These are phyloP conservation scores for Trogon surrucura DNA, from an alignment of 2,113 vertebrate species.

Conservation along the genomic window DNA sequence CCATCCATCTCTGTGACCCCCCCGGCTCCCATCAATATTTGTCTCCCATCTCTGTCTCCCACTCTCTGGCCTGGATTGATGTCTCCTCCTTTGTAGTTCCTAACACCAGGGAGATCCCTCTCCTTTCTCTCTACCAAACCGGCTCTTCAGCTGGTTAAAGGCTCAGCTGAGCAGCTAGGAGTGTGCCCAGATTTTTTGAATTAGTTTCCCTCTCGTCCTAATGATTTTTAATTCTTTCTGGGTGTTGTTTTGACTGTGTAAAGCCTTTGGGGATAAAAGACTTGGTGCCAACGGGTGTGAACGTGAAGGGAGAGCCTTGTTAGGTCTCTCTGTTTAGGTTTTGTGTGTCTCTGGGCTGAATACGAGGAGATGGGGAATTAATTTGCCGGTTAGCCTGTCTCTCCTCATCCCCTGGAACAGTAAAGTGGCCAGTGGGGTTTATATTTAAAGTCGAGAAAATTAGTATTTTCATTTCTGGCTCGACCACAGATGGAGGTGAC, in stretches of 20 bases:
- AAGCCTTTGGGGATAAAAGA: background rate
- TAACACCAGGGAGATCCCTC: slow-evolving; percentile 1
- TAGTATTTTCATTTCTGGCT: background rate
- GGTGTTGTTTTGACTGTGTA: background rate
- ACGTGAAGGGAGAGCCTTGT: background rate
- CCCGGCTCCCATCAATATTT: background rate
- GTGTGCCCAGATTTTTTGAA: background rate
- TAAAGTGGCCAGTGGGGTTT: background rate
- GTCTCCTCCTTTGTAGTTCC: slow-evolving; percentile 40
- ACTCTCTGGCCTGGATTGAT: background rate
- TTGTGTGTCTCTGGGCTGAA: background rate
- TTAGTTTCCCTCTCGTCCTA: background rate
- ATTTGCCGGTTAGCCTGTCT: background rate
- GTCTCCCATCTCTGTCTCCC: background rate
- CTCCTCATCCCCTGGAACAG: background rate
- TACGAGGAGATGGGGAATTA: background rate
- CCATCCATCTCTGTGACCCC: background rate
- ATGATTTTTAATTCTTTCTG: slow-evolving; percentile 15
- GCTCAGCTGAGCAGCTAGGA: slow-evolving; percentile 3
- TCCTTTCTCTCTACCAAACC: background rate
- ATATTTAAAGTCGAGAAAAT: background rate
- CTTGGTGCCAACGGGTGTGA: background rate
- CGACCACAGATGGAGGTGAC: accelerated
- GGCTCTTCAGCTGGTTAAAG: slow-evolving; percentile 4
- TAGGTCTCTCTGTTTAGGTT: background rate